Evolutionary conservation across 64 coral and sea anemone genomes (phyloP), one percentile per base, ranked within the genome.

Genomic region (Dendronephthya gigantea): DNA sequence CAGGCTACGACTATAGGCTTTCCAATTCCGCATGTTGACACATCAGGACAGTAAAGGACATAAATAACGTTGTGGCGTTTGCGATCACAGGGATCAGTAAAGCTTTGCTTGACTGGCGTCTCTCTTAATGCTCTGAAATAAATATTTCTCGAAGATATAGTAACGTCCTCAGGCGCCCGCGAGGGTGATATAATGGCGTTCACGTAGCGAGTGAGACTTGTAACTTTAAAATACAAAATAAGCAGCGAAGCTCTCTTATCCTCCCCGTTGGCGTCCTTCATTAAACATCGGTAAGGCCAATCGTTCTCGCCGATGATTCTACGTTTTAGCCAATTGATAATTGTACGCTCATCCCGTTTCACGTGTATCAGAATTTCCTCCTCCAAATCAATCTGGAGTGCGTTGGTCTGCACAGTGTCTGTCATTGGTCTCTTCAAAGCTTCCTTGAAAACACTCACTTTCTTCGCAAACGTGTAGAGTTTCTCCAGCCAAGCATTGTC

Each of bases 381-480:
- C 40, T 88, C 72, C 68, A 88, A 47, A 35, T 88, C 49, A 19
- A 88, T 45, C 38, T 82, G 40, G 7, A 88, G 86, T 88, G 72
- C 38, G 48, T 50, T 50, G 48, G 48, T 50, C 48, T 17, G 8
- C 17, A 17, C 8, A 48, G 33, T 65, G 76, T 69, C 86, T 88
- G 86, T 65, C 50, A 76, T 30, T 49, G 86, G 31, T 55, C 35
- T 16, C 72, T 50, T 50, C 48, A 45, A 88, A 33, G 81, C 76
- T 69, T 84, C 56, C 82, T 52, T 83, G 72, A 89, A 84, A 13
- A 84, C 88, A 45, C 68, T 36, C 82, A 38, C 82, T 39, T 2
- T 84, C 88, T 89, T 89, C 35, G 55, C 82, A 89, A 89, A 89
- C 83, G 58, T 84, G 88, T 89, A 89, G 28, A 89, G 81, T 68